Evolutionary conservation across 2,797 vertebrate species (phyloP), one percentile per base, ranked within the genome.

Genomic region (Pseudotriccus pelzelni): DNA sequence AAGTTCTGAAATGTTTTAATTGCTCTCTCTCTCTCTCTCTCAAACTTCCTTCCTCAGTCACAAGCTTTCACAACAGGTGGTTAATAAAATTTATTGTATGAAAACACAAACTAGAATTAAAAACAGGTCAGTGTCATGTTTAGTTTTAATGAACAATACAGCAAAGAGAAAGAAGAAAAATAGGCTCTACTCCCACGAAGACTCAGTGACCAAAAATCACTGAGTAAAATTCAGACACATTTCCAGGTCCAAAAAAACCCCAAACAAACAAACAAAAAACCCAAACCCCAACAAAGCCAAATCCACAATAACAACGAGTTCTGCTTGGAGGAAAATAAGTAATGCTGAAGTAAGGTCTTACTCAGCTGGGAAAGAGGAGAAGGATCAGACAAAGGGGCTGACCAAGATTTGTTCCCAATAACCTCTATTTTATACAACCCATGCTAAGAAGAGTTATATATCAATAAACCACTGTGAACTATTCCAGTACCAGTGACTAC

Each of bases 401-500:
- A 86, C 21, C 59, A 79, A 56, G 34, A 49, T n/a, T 85, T 90
- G 63, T 82, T 43, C 70, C 63, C 2, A 69, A 2, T 63, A 88
- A 88, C 74, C 85, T 87, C 63, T 70, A 1, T 47, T 90, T 81
- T 70, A 58, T 6, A 37, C 52, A 84, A 27, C 7, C 8, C 39
- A 39, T 56, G 34, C 55, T 67, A 82, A 17, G 66, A 56, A 78
- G 59, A 50, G 19, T 46, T 91, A 47, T 13, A 4, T 32, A 53
- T 52, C 79, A 91, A 92, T 91, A 81, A 81, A 93, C 52, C 7
- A 11, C 63, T 62, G 44, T 69, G 67, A 87, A 63, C 34, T 86
- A 22, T 30, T 81, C 30, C 18, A 2, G 59, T 63, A 75, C 50
- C 73, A 86, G 47, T n/a, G 13, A 69, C 41, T 79, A 39, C 63